phyloP scores from a whole-genome alignment of 1,140 invertebrate species.

The Amphibalanus amphitrite region DNA sequence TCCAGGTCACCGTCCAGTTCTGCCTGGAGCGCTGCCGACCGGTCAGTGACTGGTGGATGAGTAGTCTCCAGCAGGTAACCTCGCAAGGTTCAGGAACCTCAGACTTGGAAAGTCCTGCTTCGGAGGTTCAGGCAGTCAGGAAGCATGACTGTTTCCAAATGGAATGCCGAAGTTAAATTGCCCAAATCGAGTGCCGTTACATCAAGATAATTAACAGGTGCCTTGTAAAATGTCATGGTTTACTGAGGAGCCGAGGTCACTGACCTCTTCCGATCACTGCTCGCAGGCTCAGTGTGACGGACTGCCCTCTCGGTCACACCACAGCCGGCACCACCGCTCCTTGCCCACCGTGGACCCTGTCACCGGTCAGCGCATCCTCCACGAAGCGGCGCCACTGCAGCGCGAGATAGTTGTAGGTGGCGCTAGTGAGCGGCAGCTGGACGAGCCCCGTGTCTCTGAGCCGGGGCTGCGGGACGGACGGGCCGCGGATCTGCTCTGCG shows the following conservation, averaged over 20 bases:
- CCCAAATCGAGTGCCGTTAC: too few species aligned
- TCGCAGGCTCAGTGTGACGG: constrained; percentile 3
- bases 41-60: constrained; percentile 26
- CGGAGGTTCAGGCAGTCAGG: background rate
- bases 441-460: constrained; percentile 9
- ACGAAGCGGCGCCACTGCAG: constrained; percentile 23
- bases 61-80: constrained; percentile 9
- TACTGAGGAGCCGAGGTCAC: too few species aligned
- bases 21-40: constrained; percentile 39
- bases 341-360: background rate
- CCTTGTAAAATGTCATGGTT: too few species aligned
- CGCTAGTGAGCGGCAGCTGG: constrained; percentile 10
- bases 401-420: constrained; percentile 24
- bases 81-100: constrained; percentile 10
- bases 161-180: too few species aligned
- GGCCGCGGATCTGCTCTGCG: constrained; percentile 19
- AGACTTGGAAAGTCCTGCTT: background rate
- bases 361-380: constrained; percentile 9
- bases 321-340: background rate
- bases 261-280: too few species aligned
- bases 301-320: too few species aligned
- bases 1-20: constrained; percentile 47
- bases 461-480: constrained; percentile 12
- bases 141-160: background rate
- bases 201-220: too few species aligned